Base-by-base conservation (phyloP, 2,888 invertebrate genomes). In the Caenorhabditis sulstoni region DNA sequence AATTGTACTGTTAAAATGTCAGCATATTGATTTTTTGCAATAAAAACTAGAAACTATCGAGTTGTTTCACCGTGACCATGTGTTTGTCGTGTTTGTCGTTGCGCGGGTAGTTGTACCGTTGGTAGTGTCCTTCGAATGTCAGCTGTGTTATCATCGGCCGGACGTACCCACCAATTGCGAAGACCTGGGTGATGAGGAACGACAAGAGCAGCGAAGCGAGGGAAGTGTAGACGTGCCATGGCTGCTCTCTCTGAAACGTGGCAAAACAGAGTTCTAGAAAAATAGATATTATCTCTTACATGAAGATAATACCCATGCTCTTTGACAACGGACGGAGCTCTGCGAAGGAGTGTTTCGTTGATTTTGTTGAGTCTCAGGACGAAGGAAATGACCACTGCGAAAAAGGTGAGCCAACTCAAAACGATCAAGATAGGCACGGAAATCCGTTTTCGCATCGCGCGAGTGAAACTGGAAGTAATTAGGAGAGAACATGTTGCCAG, bases 41-140 rank as follows among this genome's bases (percentile, higher is more conserved):
- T 18, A 66, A 37, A 23, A 9, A 47, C 47, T 29, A 70, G 47
- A 64, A 64, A 12, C 39, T 61, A 35, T 71, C 64, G 14, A 71
- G n/a, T 18, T 61, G 39, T 29, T 45, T 71, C 9, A 71, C 71
- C 20, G 71, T 45, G 11, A 71, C 71, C 62, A 64, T 71, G n/a
- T 45, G 55, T 5, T 49, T 49, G 20, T 64, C 41, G 22, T 41
- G n/a, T 5, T 55, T 37, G 9, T n/a, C 49, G 5, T 35, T 62
- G 49, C 53, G n/a, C 3, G 61, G 70, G 35, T 47, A 62, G 47
- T 57, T 62, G 18, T 64, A 71, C 14, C 53, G 35, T 23, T 71
- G 71, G 37, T 49, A 49, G 44, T 71, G 55, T 37, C 71, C 62
- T 4, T 71, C 71, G 20, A 71, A 64, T 0, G 62, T 49, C 0